These are phyloP conservation scores for Ascaphus truei DNA, from an alignment of 2,113 vertebrate genomes.

Conservation along the genomic window DNA sequence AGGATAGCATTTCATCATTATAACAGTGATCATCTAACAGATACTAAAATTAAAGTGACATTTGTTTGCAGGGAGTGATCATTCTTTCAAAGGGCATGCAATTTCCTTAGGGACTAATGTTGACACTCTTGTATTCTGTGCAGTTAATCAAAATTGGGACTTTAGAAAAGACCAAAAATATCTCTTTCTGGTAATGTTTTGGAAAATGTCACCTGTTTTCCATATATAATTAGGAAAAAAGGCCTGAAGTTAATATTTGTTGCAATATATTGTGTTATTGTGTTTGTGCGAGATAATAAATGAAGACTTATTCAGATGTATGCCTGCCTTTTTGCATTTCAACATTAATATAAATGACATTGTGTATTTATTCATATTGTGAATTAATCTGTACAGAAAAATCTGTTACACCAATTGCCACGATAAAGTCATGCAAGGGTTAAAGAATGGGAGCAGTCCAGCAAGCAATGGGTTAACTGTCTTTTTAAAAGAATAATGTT, in stretches of 20 bases:
- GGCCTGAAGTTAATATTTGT: not conserved
- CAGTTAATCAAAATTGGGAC: slow-evolving; percentile 32
- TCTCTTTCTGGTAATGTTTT: slow-evolving; percentile 12
- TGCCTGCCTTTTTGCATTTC: no score
- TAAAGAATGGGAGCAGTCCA: no score
- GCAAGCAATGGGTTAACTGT: no score
- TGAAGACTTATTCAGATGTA: no score
- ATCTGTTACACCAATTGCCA: no score
- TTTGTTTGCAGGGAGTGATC: slow-evolving; percentile 31
- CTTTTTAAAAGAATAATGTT: no score
- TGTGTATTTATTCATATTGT: no score
- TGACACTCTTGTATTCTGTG: slow-evolving; percentile 29
- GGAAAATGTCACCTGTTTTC: slow-evolving; percentile 21
- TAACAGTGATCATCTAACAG: slow-evolving; percentile 33
- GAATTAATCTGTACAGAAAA: no score
- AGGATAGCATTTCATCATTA: slow-evolving; percentile 26
- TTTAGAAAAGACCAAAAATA: slow-evolving; percentile 25
- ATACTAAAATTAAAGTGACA: slow-evolving; percentile 37
- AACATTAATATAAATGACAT: no score
- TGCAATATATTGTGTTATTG: not conserved
- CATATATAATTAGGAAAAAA: not conserved
- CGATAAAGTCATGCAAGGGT: no score
- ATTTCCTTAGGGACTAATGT: slow-evolving; percentile 25
- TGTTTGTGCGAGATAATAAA: no score
- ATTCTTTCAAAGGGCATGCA: slow-evolving; percentile 35